A percentile compares a stretch with the other conserved stretches of the same genome.
phyloP scores from a whole-genome alignment of 2,888 invertebrate genomes.

The Marasmarcha lunaedactyla region DNA sequence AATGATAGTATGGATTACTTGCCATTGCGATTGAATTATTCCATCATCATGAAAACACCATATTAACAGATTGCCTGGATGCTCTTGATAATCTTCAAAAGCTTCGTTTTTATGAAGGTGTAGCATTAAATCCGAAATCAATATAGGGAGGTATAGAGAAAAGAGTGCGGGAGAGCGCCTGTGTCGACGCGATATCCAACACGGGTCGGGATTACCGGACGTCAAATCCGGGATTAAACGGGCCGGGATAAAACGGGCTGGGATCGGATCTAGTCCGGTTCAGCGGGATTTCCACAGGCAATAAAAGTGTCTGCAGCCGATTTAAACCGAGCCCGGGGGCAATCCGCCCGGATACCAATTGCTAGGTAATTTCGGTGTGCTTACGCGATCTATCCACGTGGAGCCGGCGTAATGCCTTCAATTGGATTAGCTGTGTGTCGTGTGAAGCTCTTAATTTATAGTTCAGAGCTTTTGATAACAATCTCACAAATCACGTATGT shows the following conservation, averaged over 20 bases:
- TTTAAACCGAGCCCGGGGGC: constrained; percentile 64
- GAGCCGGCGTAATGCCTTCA: constrained; percentile 65
- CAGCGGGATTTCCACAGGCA: constrained; percentile 64
- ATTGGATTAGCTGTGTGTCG: constrained; percentile 65
- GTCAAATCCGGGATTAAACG: constrained; percentile 69
- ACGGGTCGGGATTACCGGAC: constrained; percentile 75
- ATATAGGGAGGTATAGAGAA: constrained; percentile 40
- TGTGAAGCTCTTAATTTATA: constrained; percentile 59
- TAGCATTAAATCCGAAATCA: constrained; percentile 46
- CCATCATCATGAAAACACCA: constrained; percentile 41
- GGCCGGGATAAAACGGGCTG: constrained; percentile 57
- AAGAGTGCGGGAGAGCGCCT: constrained; percentile 48
- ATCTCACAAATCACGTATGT: no score
- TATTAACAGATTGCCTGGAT: constrained; percentile 18
- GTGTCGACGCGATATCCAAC: constrained; percentile 74
- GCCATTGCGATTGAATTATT: constrained; percentile 38
- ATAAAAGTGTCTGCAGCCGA: constrained; percentile 73
- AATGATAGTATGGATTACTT: constrained; percentile 56
- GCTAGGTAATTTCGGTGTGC: constrained; percentile 66
- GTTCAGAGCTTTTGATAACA: constrained; percentile 19
- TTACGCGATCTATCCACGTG: constrained; percentile 64
- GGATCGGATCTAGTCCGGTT: constrained; percentile 46
- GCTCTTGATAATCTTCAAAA: constrained; percentile 30
- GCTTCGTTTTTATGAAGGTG: constrained; percentile 29
- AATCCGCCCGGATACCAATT: constrained; percentile 64